Evolutionary conservation across 92 coral and sea anemone genomes (phyloP), one percentile per base, ranked within the genome.

Genomic region (Phymanthus crucifer): DNA sequence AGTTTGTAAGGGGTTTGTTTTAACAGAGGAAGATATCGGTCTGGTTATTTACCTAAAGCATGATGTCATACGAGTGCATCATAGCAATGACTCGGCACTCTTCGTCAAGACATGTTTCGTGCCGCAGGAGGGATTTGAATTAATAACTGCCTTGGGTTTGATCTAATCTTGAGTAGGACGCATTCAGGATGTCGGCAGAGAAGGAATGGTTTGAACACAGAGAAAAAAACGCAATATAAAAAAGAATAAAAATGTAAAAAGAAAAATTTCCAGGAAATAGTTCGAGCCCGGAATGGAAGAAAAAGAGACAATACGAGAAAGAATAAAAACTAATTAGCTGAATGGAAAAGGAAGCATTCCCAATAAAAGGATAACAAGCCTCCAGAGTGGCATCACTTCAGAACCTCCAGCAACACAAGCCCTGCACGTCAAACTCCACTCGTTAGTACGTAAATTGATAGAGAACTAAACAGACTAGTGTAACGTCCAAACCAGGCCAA

Each of bases 1-100:
- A 0, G 79, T 64, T 6, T 89, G 93, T 45, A 78, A 72, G 38
- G 93, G 80, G 23, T 89, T 89, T 74, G 88, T 89, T 37, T 71
- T 89, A 6, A 89, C 85, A 43, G 66, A 83, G 70, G 81, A 77
- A 77, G 24, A 40, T 1, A 72, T 38, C 37, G 66, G 72, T 24
- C 78, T 89, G 80, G 71, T 79, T 43, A 84, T 73, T 26, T 71
- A 80, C 38, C 77, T 85, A 12, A 85, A 85, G 38, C 80, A 80
- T 78, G 70, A 52, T 45, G 77, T 75, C 19, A n/a, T 14, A 13
- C 35, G 66, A 7, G 70, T 74, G 16, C 74, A 73, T 14, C 74
- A 52, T 21, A 67, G 45, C 48, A 80, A 54, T 46, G 69, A 80
- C 21, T 75, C 89, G 18, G 89, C 89, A 31, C 38, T 74, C 21